Percentiles rank a stretch among this genome's conserved stretches.
phyloP scores from a whole-genome alignment of 2,888 invertebrate species.

The Cantharis rustica region DNA sequence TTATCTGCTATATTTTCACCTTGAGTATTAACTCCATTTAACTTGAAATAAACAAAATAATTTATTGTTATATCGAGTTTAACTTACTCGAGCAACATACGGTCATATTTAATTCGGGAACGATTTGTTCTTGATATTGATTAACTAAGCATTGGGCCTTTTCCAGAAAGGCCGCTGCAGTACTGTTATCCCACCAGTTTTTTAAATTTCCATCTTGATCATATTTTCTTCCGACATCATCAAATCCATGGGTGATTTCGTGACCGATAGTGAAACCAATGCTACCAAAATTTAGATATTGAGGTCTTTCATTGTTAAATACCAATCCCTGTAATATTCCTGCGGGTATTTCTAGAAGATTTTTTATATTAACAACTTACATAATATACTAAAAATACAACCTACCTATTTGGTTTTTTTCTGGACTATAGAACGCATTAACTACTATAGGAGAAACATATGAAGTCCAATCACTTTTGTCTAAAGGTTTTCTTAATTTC shows the following conservation, averaged over 20 bases:
- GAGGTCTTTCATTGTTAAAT: conserved; percentile 67
- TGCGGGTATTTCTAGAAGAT: conserved; percentile 78
- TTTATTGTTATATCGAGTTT: not conserved
- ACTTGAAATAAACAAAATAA: conserved; percentile 57
- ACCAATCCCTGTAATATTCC: conserved; percentile 87
- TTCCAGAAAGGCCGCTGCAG: conserved; percentile 4
- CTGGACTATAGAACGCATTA: conserved; percentile 61
- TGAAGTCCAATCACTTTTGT: conserved; percentile 60
- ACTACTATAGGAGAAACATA: conserved; percentile 59
- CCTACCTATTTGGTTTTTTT: conserved; percentile 64
- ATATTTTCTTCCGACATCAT: conserved; percentile 79
- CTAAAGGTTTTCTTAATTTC: conserved; percentile 57
- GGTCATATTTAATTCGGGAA: conserved; percentile 71
- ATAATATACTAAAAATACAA: too few species aligned
- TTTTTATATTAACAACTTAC: not conserved
- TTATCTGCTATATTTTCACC: conserved; percentile 94
- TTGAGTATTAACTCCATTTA: conserved; percentile 88
- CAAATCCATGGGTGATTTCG: conserved; percentile 51
- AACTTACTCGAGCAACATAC: conserved; percentile 53
- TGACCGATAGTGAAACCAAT: conserved; percentile 50
- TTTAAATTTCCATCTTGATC: conserved; percentile 79
- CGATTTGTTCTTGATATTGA: conserved; percentile 87
- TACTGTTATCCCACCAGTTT: conserved; percentile 70
- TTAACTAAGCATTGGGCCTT: conserved; percentile 87
- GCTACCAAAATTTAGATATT: conserved; percentile 53